Evolutionary conservation across 92 coral and sea anemone species (phyloP), one percentile per base, ranked within the genome.

Genomic region (Porites evermanni): DNA sequence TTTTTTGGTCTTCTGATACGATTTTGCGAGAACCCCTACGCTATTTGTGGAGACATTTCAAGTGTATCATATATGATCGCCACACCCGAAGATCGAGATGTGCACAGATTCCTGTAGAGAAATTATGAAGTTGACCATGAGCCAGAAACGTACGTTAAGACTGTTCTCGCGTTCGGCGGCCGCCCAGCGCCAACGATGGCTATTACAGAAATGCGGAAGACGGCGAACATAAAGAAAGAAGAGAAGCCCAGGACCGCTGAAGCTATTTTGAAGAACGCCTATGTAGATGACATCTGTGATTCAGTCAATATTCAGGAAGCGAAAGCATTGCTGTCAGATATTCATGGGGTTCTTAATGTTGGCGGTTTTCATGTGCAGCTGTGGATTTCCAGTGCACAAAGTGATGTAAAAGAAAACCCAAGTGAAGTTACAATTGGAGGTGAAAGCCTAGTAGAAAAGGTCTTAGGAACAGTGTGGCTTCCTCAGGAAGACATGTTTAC

Each of bases 51-150:
- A 17, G 84, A 83, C 73, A 83, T 83, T 47, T 88, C 96, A 6
- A 74, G 75, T 92, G 95, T 92, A 86, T 70, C 93, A 26, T 26
- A 89, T 75, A 68, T 84, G 91, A 75, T 81, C 7, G 63, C 56
- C 8, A 88, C 76, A 26, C 87, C 91, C 18, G 52, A 38, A 59
- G 91, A 88, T 53, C 83, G 82, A 76, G 81, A 84, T 58, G 58
- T 74, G 52, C 80, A 78, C 80, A 78, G 85, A 24, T 86, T 86
- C 70, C 66, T 77, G 4, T 77, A 78, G 80, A 38, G 89, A 2
- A 61, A 79, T 32, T 12, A 83, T 88, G 93, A 90, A 23, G 87
- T 91, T n/a, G 63, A 78, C 5, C 60, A 87, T 58, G 61, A 70
- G 70, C 91, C 95, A 32, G 84, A 70, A 44, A 68, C 63, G 52